Evolutionary conservation across 1,140 invertebrate species (phyloP).

Genomic region (Ruditapes philippinarum): DNA sequence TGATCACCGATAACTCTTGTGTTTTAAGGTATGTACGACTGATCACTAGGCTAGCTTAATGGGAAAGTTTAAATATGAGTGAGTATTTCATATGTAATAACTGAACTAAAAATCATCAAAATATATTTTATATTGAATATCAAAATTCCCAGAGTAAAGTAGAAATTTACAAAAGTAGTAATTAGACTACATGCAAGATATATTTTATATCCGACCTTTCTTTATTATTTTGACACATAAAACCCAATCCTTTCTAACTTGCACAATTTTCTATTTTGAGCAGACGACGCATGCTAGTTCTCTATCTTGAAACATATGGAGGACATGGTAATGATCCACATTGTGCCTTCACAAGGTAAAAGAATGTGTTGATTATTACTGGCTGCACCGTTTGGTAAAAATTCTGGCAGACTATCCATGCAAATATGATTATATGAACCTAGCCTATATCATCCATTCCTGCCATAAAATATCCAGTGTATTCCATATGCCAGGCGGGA

Average conservation of each 20-base stretch:
- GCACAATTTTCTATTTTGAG: not conserved
- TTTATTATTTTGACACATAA: not conserved
- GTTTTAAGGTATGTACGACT: no score
- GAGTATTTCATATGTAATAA: no score
- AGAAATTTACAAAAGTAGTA: no score
- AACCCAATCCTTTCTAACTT: not conserved
- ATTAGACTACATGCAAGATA: no score
- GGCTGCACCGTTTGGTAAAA: not conserved
- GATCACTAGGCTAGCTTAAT: no score
- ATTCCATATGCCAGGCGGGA: conserved; percentile 58
- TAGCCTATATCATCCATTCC: not conserved
- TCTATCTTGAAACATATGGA: not conserved
- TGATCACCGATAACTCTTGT: no score
- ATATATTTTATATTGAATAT: no score
- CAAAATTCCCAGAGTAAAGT: no score
- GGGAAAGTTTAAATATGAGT: no score
- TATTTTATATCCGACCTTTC: no score
- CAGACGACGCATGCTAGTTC: not conserved
- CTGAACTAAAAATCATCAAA: no score
- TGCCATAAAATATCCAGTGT: conserved; percentile 71
- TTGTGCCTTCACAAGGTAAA: not conserved
- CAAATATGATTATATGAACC: not conserved
- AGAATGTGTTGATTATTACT: not conserved
- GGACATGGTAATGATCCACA: conserved; percentile 1
- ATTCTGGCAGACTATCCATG: not conserved